Evolutionary conservation across 1,140 invertebrate genomes (phyloP).

Genomic region (Zaprionus ghesquierei): DNA sequence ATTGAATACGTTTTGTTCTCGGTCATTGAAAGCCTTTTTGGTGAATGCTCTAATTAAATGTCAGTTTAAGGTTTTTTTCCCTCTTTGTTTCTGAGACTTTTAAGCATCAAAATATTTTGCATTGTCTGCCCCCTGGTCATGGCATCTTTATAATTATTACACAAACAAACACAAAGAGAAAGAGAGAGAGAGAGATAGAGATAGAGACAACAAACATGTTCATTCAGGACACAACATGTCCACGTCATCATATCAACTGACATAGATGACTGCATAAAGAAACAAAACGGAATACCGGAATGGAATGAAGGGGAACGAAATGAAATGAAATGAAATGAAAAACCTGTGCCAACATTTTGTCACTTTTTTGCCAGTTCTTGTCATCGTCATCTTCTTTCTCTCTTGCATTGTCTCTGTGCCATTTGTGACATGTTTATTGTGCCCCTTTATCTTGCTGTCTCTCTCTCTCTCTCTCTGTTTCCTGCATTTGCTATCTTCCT

Average conservation of each 20-base stretch:
- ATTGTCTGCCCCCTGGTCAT: conserved; percentile 24
- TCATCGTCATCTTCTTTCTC: conserved; percentile 11
- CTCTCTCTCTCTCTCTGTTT: background rate
- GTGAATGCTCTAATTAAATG: conserved; percentile 47
- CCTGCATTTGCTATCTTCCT: background rate
- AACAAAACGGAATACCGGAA: conserved; percentile 6
- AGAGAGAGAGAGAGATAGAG: background rate
- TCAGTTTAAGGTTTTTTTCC: conserved; percentile 28
- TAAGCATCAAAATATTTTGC: conserved; percentile 35
- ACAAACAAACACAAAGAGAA: background rate
- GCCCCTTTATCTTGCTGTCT: background rate
- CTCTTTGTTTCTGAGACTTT: conserved; percentile 21
- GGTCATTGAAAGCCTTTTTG: conserved; percentile 16
- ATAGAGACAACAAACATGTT: background rate
- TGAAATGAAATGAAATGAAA: conserved; percentile 17
- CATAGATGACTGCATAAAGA: conserved; percentile 34
- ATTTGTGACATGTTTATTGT: conserved; percentile 44
- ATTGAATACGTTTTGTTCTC: conserved; percentile 20
- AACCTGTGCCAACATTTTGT: conserved; percentile 49
- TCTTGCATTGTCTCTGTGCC: conserved; percentile 37
- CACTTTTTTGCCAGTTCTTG: conserved; percentile 33
- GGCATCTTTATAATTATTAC: conserved; percentile 27
- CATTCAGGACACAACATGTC: conserved; percentile 26
- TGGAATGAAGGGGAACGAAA: background rate
- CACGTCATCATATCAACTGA: conserved; percentile 33